Evolutionary conservation across 92 coral and sea anemone species (phyloP), one percentile per base, ranked within the genome.

Genomic region (Nematostella vectensis): DNA sequence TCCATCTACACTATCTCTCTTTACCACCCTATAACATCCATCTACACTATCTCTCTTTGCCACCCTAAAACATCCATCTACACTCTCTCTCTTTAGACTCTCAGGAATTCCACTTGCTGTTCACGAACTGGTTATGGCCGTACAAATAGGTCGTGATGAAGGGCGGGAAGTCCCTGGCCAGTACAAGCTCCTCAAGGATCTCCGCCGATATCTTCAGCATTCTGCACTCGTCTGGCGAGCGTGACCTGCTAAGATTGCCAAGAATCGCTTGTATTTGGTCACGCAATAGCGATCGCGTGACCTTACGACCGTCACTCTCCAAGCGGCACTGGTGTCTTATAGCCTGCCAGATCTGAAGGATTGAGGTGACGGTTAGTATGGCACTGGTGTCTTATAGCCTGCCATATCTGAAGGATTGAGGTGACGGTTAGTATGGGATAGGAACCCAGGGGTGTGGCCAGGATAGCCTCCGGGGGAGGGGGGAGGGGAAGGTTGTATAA

Each of bases 321-420:
- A 84, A 59, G 24, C 33, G 37, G 29, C 94, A 84, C 57, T 47
- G 77, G 58, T 84, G 94, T 18, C 94, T 79, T 60, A 84, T 62
- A n/a, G 79, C 94, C 56, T 84, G 94, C 94, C 87, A 84, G 18
- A 84, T 57, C 94, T 83, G 64, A 15, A 45, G 15, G 15, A n/a
- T n/a, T n/a, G n/a, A n/a, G n/a, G n/a, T n/a, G n/a, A n/a, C n/a
- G n/a, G n/a, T n/a, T n/a, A n/a, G n/a, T n/a, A 33, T 15, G 40
- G 15, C 40, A 33, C 40, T 33, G 40, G 40, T 33, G 40, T 33
- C 40, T 33, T 33, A 33, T 33, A 15, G 40, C 40, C 15, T 33
- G 40, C 40, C 40, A 33, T 6, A 33, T 33, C 40, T 33, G 40
- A 33, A 33, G n/a, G n/a, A n/a, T n/a, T n/a, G n/a, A n/a, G n/a